Evolutionary conservation across 2,888 invertebrate species (phyloP), one percentile per base, ranked within the genome.

Genomic region (Tuberolachnus salignus): DNA sequence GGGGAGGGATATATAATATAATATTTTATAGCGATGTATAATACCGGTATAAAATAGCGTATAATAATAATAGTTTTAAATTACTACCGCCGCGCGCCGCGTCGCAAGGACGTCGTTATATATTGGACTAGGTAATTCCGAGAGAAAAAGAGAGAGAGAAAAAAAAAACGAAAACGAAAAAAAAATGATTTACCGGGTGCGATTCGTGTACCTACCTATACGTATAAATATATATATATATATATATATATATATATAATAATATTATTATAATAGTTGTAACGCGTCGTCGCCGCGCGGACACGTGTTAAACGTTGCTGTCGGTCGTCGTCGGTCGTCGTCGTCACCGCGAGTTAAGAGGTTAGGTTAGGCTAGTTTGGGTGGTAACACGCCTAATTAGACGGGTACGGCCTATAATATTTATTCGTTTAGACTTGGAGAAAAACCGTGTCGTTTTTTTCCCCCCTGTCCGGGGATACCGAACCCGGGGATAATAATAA

Each of bases 281-380:
- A 14, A 21, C 1, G 10, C 46, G 66, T 6, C 6, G 66, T 46
- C 16, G 46, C 23, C 9, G 66, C 57, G 59, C 26, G 57, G 75
- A 78, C 75, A 78, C 75, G 75, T 78, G 75, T 78, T 75, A 78
- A 78, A 78, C 75, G 75, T 67, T 51, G 57, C n/a, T 49, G 11
- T 13, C 6, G 6, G 23, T 9, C 46, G 66, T 64, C 21, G 46
- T 46, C 46, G 42, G n/a, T 61, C 61, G 42, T 57, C 23, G 61
- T 63, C 46, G 57, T 42, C 19, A 57, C 19, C 66, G 66, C 57
- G 46, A 19, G 46, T 26, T 26, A 42, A 34, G 75, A 34, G 75
- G 34, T 34, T 6, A 34, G 34, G 34, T 34, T 34, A 34, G 34
- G 34, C 6, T 34, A 34, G 34, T 3, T 34, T 34, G 6, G 34